A percentile compares a stretch with the other conserved stretches of the same genome.
Conservation (phyloP, 2,888 invertebrate species). For the Coecobrya sp. region DNA sequence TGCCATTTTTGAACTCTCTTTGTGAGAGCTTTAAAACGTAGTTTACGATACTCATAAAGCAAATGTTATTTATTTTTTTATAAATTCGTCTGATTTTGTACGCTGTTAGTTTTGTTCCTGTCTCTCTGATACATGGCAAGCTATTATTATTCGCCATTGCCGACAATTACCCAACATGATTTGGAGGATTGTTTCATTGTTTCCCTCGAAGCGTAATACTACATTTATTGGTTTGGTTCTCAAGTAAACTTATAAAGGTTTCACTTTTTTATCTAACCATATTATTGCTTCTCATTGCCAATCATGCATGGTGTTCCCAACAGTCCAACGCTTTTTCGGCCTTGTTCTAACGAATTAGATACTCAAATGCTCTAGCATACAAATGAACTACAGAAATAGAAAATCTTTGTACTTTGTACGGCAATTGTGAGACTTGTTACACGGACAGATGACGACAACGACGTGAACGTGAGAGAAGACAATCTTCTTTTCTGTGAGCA, state of each 20-base stretch:
- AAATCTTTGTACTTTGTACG: neutral
- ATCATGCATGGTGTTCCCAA: neutral
- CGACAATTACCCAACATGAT: neutral
- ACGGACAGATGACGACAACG: neutral
- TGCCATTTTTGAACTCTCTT: conserved; percentile 13
- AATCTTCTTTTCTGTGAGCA: neutral
- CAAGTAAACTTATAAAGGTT: too few species aligned
- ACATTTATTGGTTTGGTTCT: neutral
- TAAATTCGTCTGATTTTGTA: neutral
- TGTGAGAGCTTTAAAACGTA: neutral
- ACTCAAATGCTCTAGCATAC: neutral
- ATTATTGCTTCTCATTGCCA: neutral
- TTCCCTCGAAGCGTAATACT: neutral
- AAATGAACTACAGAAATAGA: neutral
- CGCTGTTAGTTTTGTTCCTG: neutral
- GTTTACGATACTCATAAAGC: neutral
- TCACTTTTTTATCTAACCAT: too few species aligned
- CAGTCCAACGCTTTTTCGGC: neutral
- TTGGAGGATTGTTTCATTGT: neutral
- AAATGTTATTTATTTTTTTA: neutral
- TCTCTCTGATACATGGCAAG: too few species aligned
- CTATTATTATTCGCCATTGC: neutral
- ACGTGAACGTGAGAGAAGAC: neutral
- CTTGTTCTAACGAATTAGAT: neutral
- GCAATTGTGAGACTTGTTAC: neutral